Base-by-base conservation (phyloP, 2,797 vertebrate genomes). In the Petrocephalus sullivani region DNA sequence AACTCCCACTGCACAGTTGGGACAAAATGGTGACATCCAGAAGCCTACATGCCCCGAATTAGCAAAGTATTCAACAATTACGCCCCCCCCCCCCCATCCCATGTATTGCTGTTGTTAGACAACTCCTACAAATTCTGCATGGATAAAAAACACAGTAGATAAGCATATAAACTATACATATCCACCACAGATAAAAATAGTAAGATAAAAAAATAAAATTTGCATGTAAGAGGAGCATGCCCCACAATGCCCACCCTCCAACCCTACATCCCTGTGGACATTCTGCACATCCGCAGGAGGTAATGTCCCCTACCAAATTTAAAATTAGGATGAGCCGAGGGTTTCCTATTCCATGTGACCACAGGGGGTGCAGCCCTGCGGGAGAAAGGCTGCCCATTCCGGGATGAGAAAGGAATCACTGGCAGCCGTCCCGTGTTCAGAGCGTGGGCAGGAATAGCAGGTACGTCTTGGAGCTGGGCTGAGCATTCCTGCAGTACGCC, bases 401-500 rank as follows among this genome's bases (percentile, higher is more conserved):
- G 53, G 12, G 37, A 46, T 6, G 49, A 8, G 82, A 14, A 10
- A 28, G 49, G 82, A 19, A 49, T 54, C 23, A 21, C n/a, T 53
- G 23, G n/a, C 49, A 85, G 83, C 51, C 3, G 21, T 33, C 57
- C 23, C 2, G 5, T 41, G 33, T 75, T 75, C 67, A 41, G 67
- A 75, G 33, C 67, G 14, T 7, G 67, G 67, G 33, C 0, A 2
- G 33, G 67, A 75, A 75, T 4, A 41, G 67, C 4, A 16, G 12
- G 67, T 75, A 37, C 4, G 2, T 5, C 67, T 75, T 4, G 6
- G 5, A 86, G 56, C 51, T 23, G 46, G 51, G 21, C 7, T 37
- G 12, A 37, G 60, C 71, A 88, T 85, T 90, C 90, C 86, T 89
- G 21, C 54, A 51, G 82, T 83, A 14, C 91, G 86, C 87, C 90